Evolutionary conservation across 2,888 invertebrate genomes (phyloP).

Genomic region (Tetramorium bicarinatum): DNA sequence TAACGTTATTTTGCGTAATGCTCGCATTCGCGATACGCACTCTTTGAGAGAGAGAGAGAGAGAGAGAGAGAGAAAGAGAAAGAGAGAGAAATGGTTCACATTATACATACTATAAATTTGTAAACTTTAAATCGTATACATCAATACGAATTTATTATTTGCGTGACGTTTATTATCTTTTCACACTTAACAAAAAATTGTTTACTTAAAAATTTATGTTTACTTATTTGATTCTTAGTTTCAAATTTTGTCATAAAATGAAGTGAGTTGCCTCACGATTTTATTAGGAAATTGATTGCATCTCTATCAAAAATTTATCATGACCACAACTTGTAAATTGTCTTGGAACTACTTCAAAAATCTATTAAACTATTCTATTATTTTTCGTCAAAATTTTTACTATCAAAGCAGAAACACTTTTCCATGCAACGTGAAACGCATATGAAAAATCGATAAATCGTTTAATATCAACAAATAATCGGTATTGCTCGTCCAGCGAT

Average conservation of each 20-base stretch:
- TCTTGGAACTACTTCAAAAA: not conserved
- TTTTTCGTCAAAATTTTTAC: not conserved
- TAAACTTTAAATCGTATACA: not conserved
- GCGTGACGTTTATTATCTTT: not conserved
- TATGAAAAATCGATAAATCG: not conserved
- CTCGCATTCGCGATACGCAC: conserved; percentile 4
- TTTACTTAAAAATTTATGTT: not conserved
- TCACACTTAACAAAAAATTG: not conserved
- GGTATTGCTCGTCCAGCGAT: conserved; percentile 15
- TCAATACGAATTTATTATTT: conserved; percentile 6
- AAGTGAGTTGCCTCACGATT: not conserved
- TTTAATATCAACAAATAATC: not conserved
- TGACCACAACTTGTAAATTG: not conserved
- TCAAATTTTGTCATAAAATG: not conserved
- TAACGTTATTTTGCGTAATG: conserved; percentile 49
- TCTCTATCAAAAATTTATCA: not conserved
- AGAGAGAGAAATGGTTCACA: not conserved
- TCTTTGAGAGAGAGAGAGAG: conserved; percentile 11
- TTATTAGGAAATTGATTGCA: not conserved
- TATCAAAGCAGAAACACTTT: not conserved
- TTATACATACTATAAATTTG: not conserved
- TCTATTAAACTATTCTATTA: not conserved
- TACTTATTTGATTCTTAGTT: not conserved
- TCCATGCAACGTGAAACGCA: not conserved
- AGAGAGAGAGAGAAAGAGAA: not conserved